Conservation (phyloP, 1,140 invertebrate species). For the Aphis gossypii region DNA sequence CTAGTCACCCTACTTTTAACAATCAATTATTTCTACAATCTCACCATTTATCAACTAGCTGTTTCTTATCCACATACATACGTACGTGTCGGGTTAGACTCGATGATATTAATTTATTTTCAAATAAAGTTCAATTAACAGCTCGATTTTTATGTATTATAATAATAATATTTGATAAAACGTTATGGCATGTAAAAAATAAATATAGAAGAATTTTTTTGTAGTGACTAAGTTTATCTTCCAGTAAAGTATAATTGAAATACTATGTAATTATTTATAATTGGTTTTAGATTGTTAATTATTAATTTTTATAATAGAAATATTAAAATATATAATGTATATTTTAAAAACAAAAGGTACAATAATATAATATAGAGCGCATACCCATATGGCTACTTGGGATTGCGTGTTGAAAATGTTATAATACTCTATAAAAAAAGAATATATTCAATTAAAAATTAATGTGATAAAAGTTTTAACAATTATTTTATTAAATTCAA, state of each 20-base stretch:
- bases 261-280: background rate
- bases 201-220: background rate
- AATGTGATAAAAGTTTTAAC: background rate
- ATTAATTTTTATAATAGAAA: background rate
- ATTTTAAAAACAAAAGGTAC: background rate
- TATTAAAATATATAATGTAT: background rate
- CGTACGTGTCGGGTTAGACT: background rate
- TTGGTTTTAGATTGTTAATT: background rate
- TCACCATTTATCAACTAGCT: conserved; percentile 25
- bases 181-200: background rate
- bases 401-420: background rate
- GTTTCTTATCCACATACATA: background rate
- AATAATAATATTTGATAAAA: background rate
- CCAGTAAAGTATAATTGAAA: background rate
- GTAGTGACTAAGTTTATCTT: background rate
- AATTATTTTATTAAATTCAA: background rate
- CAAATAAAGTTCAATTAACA: background rate
- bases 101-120: background rate
- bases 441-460: background rate
- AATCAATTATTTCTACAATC: conserved; percentile 4
- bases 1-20: background rate
- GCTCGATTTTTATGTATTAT: background rate
- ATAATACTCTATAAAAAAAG: background rate
- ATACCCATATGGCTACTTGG: background rate
- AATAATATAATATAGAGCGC: background rate